phyloP scores from a whole-genome alignment of 2,888 invertebrate species.

The Agrotis puta region DNA sequence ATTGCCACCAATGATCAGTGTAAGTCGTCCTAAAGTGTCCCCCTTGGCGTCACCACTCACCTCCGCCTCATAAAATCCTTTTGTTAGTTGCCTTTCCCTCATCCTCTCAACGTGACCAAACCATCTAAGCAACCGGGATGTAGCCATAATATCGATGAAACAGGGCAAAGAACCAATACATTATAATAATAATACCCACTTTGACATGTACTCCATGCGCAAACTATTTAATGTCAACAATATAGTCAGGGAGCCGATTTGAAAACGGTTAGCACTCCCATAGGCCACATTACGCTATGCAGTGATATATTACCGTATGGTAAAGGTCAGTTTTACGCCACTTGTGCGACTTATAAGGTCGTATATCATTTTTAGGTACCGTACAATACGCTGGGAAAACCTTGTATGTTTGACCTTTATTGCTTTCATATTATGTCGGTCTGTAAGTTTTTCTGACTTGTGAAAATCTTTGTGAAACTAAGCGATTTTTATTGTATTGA shows the following conservation, averaged over 20 bases:
- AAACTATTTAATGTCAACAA: conserved; percentile 54
- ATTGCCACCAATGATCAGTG: too few relatives aligned
- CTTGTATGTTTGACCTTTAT: conserved; percentile 36
- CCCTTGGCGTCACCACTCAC: too few relatives aligned
- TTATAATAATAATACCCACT: not conserved
- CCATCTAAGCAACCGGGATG: too few relatives aligned
- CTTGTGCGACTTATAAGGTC: conserved; percentile 46
- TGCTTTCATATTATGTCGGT: conserved; percentile 9
- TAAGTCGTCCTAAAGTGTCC: too few relatives aligned
- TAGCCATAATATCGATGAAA: too few relatives aligned
- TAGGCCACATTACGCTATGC: conserved; percentile 57
- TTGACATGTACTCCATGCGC: conserved; percentile 5
- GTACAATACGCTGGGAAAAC: conserved; percentile 6
- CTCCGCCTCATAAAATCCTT: too few relatives aligned
- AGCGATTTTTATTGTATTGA: not conserved
- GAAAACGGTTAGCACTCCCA: conserved; percentile 64
- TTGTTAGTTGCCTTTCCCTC: too few relatives aligned
- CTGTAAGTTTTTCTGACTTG: not conserved
- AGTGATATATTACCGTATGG: conserved; percentile 58
- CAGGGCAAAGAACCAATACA: too few relatives aligned
- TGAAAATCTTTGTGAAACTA: not conserved
- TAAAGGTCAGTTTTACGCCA: conserved; percentile 61
- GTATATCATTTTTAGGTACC: conserved; percentile 54
- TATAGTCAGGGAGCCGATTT: conserved; percentile 48
- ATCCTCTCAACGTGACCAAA: too few relatives aligned